Percentiles rank a stretch among this genome's conserved stretches.
Evolutionary conservation across 2,113 vertebrate genomes (phyloP).

Genomic region (Pelmatolapia mariae): DNA sequence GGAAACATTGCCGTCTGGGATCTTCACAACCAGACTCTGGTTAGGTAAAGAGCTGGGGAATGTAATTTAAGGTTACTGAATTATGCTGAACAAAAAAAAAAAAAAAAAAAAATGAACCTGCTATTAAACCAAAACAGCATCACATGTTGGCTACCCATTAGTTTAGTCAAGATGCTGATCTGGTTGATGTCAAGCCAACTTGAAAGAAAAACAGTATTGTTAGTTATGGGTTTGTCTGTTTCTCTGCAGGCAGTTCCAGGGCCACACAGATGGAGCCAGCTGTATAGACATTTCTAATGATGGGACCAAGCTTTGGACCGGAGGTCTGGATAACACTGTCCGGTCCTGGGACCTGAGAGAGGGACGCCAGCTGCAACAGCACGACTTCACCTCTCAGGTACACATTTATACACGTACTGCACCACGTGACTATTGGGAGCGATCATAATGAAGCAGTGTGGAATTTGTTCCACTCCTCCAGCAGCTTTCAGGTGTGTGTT

Average conservation of each 20-base stretch:
- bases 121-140: not conserved
- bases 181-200: not conserved
- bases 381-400: constrained; percentile 97
- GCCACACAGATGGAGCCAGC: constrained; percentile 93
- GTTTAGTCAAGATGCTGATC: not conserved
- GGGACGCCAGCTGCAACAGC: constrained; percentile 94
- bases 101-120: accelerated
- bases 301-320: constrained; percentile 93
- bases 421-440: not conserved
- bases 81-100: not conserved
- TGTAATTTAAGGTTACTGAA: not conserved
- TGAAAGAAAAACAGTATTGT: not conserved
- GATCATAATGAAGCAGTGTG: not conserved
- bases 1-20: constrained; percentile 97
- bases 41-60: constrained; percentile 75
- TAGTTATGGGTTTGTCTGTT: not conserved
- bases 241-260: constrained; percentile 87
- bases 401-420: not conserved
- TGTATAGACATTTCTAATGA: constrained; percentile 97
- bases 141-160: not conserved
- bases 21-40: constrained; percentile 94
- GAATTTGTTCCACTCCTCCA: not conserved
- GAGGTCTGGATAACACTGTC: constrained; percentile 93
- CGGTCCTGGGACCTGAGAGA: constrained; percentile 95
- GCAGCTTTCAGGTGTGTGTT: not conserved